Percentiles rank a stretch among this genome's conserved stretches.
phyloP scores from a whole-genome alignment of 2,797 vertebrate genomes.

The Cyprinodon diabolis region DNA sequence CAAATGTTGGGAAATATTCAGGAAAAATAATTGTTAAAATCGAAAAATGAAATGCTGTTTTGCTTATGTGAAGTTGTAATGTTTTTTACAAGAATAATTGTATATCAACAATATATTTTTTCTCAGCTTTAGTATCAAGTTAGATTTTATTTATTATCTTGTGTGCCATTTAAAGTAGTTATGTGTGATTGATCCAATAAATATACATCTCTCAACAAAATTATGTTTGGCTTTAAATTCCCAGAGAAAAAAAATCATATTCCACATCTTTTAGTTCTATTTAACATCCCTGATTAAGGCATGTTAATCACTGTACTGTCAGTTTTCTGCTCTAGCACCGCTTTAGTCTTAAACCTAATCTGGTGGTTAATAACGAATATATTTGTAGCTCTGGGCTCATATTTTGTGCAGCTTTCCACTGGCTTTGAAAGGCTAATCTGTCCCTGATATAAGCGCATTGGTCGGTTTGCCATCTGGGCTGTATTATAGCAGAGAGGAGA shows the following conservation, averaged over 20 bases:
- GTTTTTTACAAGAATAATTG: too few species aligned
- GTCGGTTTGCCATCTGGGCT: conserved; percentile 73
- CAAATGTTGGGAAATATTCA: too few species aligned
- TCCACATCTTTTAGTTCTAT: conserved; percentile 13
- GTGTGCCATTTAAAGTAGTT: too few species aligned
- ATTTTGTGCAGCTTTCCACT: conserved; percentile 68
- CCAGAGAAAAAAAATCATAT: background rate
- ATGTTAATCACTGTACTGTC: conserved; percentile 11
- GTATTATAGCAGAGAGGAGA: conserved; percentile 68
- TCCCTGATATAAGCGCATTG: conserved; percentile 76
- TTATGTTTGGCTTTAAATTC: conserved; percentile 1
- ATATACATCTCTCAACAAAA: background rate
- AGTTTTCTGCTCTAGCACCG: conserved; percentile 27
- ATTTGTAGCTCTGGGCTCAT: conserved; percentile 60
- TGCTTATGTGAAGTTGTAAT: too few species aligned
- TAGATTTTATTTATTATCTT: too few species aligned
- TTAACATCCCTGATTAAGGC: conserved; percentile 15
- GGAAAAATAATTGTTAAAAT: too few species aligned
- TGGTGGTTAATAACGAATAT: conserved; percentile 63
- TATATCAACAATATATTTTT: too few species aligned
- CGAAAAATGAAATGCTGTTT: too few species aligned
- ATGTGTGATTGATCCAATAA: background rate
- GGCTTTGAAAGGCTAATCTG: conserved; percentile 80
- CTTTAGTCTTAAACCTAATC: conserved; percentile 54
- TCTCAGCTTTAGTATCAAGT: too few species aligned